Evolutionary conservation across 2,113 vertebrate genomes (phyloP), one percentile per base, ranked within the genome.

Genomic region (Prionailurus viverrinus): DNA sequence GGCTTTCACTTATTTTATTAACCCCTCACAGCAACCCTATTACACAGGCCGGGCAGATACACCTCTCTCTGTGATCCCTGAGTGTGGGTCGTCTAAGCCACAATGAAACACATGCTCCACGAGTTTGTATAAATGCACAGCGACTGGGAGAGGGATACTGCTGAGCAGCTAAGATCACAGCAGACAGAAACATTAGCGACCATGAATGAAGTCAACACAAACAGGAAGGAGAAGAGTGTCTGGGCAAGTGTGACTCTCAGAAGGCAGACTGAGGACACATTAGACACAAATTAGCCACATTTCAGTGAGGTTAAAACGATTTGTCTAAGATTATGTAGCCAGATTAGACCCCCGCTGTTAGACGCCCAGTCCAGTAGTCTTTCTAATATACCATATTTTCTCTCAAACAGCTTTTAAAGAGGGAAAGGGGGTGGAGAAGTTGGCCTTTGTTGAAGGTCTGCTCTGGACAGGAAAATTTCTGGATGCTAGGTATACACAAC

Each of bases 201-300:
- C 31, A 9, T 0, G 31, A 58, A 68, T 0, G 41, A 33, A 15
- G 14, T 16, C 19, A 19, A 13, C 18, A 9, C 4, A 23, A 63
- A 12, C 0, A 0, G 16, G 14, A 6, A 13, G 21, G 45, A 45
- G 33, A 63, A 39, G 7, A 53, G 0, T 4, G 25, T 16, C 1
- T 5, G 25, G 23, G 31, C 4, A 8, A 39, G 29, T 0, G 5
- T 4, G 87, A 61, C 23, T 55, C 39, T 51, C 3, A 0, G 25
- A 15, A 76, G 71, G 48, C 21, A 51, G 29, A 9, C 0, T 5
- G 65, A 53, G 39, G 33, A 21, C 16, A 27, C 12, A 4, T 16
- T 21, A n/a, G 63, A 68, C 9, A 25, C 18, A 61, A 53, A 21
- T 1, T 14, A 90, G 51, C 23, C 74, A 58, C 1, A 55, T 15